Conservation (phyloP, 1,140 invertebrate genomes). For the Choristoneura fumiferana region DNA sequence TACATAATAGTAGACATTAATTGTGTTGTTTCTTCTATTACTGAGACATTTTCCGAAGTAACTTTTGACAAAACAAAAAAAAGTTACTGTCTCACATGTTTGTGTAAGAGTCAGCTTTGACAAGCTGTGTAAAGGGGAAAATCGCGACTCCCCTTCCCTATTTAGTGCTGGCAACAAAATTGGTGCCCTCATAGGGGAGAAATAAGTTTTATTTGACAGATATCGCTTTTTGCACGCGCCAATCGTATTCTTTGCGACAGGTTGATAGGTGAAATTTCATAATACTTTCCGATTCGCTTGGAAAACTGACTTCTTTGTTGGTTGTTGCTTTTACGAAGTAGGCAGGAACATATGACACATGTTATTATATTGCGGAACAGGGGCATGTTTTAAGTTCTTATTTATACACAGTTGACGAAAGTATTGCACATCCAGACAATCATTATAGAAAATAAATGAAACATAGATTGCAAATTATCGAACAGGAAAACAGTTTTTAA, state of each 20-base stretch:
- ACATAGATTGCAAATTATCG: too few species aligned
- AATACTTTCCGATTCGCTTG: slow-evolving; percentile 13
- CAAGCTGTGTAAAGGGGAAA: slow-evolving; percentile 3
- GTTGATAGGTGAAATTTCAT: slow-evolving; percentile 25
- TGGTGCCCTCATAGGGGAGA: slow-evolving; percentile 48
- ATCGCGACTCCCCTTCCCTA: slow-evolving; percentile 39
- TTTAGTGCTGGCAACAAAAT: slow-evolving; percentile 64
- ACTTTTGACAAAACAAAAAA: slow-evolving; percentile 5
- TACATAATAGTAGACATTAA: too few species aligned
- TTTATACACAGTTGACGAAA: too few species aligned
- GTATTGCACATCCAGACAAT: too few species aligned
- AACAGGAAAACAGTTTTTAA: too few species aligned
- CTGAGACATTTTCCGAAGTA: not conserved
- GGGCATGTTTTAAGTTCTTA: too few species aligned
- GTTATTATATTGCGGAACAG: too few species aligned
- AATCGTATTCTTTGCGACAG: slow-evolving; percentile 31
- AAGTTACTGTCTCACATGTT: slow-evolving; percentile 6
- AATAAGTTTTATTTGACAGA: slow-evolving; percentile 61
- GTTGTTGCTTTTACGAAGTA: not conserved
- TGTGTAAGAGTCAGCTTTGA: slow-evolving; percentile 4
- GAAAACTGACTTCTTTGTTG: not conserved
- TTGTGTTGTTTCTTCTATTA: too few species aligned
- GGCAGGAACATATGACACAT: not conserved
- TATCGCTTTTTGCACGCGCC: slow-evolving; percentile 32
- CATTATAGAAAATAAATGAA: too few species aligned